Evolutionary conservation across 2,888 invertebrate genomes (phyloP), one percentile per base, ranked within the genome.

Genomic region (Campoletis raptor): DNA sequence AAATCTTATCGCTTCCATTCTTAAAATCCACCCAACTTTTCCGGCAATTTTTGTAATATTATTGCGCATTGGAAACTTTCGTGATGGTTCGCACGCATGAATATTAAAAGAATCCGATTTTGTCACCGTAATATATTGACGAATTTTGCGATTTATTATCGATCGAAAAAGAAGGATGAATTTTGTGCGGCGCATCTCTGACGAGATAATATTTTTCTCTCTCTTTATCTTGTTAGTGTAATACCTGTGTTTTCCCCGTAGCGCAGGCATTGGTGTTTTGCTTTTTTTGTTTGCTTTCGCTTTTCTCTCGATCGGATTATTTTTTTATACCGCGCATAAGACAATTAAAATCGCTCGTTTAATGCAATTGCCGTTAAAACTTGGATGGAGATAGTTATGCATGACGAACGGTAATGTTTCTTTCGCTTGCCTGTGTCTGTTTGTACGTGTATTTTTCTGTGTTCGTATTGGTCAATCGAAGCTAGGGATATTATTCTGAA

Each of bases 201-300:
- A 42, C 37, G 77, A 77, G 76, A 84, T 81, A 42, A 42, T 69
- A 21, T 77, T 57, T 30, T 48, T 83, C 64, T 61, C 52, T 87
- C 57, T 82, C 69, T 57, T 81, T 78, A 78, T 73, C 77, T 86
- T 84, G 74, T 87, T 85, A 79, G 78, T 82, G 81, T 82, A 88
- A 90, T 90, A 87, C 85, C 88, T 87, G 86, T 85, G 67, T 88
- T 78, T 88, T 85, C 85, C 85, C 74, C 83, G 88, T 85, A 80
- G 73, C 72, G 85, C 88, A 89, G 89, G 90, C 91, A 91, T 91
- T 88, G 67, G 87, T 72, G 83, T 83, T 74, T 45, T 77, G 42
- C 70, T 24, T 18, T 42, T 85, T 72, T 64, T 54, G 72, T 61
- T 54, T 72, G 15, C 72, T 76, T 76, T 69, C 6, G 61, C 61